A percentile compares a stretch with the other conserved stretches of the same genome.
Evolutionary conservation across 2,797 vertebrate genomes (phyloP).

Genomic region (Diplodus sargus): DNA sequence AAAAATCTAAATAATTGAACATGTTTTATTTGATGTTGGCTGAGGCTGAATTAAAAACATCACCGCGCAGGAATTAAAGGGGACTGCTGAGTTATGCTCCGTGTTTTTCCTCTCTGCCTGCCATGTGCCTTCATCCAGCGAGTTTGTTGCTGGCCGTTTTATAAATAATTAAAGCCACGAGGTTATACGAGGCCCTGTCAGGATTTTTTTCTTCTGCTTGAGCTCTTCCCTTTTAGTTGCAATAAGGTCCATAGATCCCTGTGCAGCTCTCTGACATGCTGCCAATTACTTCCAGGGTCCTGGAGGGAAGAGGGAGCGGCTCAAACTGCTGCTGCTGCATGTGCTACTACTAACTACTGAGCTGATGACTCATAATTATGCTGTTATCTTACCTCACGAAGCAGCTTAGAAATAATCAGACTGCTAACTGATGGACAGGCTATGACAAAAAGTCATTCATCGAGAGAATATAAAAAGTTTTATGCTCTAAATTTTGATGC

Average conservation of each 20-base stretch:
- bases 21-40: too few relatives aligned
- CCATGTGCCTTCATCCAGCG: neutral
- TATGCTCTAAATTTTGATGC: neutral
- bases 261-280: slow-evolving; percentile 31
- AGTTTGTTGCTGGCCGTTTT: slow-evolving; percentile 26
- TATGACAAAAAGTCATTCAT: neutral
- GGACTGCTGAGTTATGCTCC: neutral
- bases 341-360: slow-evolving; percentile 56
- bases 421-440: neutral
- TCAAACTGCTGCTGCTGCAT: slow-evolving; percentile 14
- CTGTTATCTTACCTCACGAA: slow-evolving; percentile 55
- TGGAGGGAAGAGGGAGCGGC: slow-evolving; percentile 43
- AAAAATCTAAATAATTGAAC: too few relatives aligned
- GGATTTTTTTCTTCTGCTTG: slow-evolving; percentile 44
- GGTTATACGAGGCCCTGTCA: slow-evolving; percentile 60
- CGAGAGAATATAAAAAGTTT: neutral
- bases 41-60: too few relatives aligned
- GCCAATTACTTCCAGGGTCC: slow-evolving; percentile 65
- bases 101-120: neutral
- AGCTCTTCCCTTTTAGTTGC: slow-evolving; percentile 50
- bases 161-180: slow-evolving; percentile 65
- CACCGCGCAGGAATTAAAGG: too few relatives aligned
- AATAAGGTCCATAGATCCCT: slow-evolving; percentile 33
- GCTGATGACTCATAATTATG: slow-evolving; percentile 67
- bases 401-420: slow-evolving; percentile 22